Percentiles rank a stretch among this genome's conserved stretches.
Evolutionary conservation across 64 coral and sea anemone species (phyloP).

Genomic region (Trachythela sp.): DNA sequence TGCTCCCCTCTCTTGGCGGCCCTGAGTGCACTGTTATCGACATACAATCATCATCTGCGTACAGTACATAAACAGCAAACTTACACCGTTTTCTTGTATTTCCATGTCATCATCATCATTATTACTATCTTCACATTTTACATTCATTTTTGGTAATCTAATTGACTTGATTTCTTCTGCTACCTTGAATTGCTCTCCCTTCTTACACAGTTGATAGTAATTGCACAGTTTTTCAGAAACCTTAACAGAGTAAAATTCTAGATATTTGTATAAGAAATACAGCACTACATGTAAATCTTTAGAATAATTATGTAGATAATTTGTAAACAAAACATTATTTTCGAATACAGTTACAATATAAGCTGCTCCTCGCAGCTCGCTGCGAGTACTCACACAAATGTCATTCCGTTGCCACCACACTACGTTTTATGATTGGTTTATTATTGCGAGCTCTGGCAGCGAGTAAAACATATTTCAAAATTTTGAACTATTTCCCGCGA

Average conservation of each 20-base stretch:
- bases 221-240: slow-evolving; percentile 13
- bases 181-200: background rate
- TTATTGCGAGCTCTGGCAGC: no score
- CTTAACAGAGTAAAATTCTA: background rate
- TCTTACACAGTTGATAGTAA: background rate
- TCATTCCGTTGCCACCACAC: no score
- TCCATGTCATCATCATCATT: background rate
- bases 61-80: background rate
- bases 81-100: background rate
- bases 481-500: no score
- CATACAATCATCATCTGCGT: background rate
- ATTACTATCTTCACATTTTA: background rate
- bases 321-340: no score
- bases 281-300: background rate
- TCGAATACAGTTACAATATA: no score
- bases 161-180: background rate
- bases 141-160: background rate
- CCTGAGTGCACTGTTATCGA: background rate
- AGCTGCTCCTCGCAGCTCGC: no score
- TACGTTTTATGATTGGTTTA: no score
- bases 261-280: background rate
- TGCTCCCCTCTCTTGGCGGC: no score
- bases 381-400: no score
- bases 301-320: background rate
- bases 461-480: no score